Conservation (phyloP, 2,888 invertebrate species). For the Pachymerium ferrugineum region DNA sequence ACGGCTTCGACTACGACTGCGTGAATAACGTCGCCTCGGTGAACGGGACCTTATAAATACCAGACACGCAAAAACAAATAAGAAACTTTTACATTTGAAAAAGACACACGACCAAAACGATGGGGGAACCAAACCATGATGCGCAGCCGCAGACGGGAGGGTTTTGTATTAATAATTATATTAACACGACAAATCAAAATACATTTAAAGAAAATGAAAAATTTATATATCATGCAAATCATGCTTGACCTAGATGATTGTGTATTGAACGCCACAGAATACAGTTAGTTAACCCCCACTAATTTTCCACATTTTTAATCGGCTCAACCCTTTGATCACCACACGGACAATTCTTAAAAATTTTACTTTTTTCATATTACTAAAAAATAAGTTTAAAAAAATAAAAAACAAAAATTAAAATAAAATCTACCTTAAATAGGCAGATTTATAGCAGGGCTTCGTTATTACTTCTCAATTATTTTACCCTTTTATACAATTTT, state of each 20-base stretch:
- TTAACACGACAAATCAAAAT: neutral
- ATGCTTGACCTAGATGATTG: neutral
- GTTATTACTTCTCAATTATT: neutral
- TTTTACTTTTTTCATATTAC: too few species aligned
- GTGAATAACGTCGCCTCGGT: conserved; percentile 34
- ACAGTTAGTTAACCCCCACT: neutral
- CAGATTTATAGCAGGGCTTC: neutral
- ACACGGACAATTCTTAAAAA: too few species aligned
- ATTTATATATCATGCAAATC: neutral
- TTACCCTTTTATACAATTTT: neutral
- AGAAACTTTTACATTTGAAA: neutral
- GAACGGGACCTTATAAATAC: conserved; percentile 34
- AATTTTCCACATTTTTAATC: neutral
- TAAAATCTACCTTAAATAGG: neutral
- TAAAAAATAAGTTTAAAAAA: neutral
- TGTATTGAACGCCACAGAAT: neutral
- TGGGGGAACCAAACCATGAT: neutral
- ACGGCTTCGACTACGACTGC: conserved; percentile 34
- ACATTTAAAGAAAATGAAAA: neutral
- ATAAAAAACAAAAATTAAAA: neutral
- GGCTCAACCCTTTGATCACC: conserved; percentile 14
- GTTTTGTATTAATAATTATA: neutral
- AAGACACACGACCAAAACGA: neutral
- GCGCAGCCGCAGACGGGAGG: neutral
- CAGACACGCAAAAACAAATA: neutral